Evolutionary conservation across 2,888 invertebrate species (phyloP).

Genomic region (Athrips mouffetella): DNA sequence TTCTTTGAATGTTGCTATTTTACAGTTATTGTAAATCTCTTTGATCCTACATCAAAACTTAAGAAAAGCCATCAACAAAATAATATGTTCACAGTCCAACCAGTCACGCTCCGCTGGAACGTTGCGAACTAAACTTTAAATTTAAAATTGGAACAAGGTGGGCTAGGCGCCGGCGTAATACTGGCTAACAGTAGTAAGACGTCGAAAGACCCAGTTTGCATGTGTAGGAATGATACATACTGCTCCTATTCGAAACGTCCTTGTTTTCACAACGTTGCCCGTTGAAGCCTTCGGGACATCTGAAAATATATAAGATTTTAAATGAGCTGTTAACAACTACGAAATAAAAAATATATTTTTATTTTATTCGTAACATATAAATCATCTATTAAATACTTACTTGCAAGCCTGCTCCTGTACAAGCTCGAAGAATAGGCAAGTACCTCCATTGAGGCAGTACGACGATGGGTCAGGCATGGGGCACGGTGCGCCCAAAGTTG

Average conservation of each 20-base stretch:
- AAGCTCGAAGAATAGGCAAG: constrained; percentile 88
- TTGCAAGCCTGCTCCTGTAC: constrained; percentile 90
- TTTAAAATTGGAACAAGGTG: constrained; percentile 68
- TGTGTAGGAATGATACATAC: constrained; percentile 88
- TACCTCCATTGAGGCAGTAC: constrained; percentile 93
- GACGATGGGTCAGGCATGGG: constrained; percentile 81
- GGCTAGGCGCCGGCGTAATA: constrained; percentile 58
- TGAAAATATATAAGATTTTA: constrained; percentile 46
- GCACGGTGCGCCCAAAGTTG: constrained; percentile 80
- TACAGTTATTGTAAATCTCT: constrained; percentile 4
- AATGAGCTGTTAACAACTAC: too few species aligned
- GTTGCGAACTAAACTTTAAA: constrained; percentile 51
- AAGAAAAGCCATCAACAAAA: constrained; percentile 24
- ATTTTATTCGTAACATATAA: too few species aligned
- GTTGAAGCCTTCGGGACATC: constrained; percentile 88
- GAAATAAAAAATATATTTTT: too few species aligned
- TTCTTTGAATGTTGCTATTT: not conserved
- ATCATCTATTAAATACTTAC: constrained; percentile 81
- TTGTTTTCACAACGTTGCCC: constrained; percentile 89
- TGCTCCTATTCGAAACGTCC: constrained; percentile 84
- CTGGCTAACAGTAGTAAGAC: constrained; percentile 86
- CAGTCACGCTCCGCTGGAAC: constrained; percentile 41
- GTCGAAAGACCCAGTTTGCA: constrained; percentile 88
- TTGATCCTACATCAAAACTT: constrained; percentile 10
- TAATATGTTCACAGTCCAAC: constrained; percentile 46